phyloP scores from a whole-genome alignment of 2,888 invertebrate genomes.

The Anthrax anthrax region DNA sequence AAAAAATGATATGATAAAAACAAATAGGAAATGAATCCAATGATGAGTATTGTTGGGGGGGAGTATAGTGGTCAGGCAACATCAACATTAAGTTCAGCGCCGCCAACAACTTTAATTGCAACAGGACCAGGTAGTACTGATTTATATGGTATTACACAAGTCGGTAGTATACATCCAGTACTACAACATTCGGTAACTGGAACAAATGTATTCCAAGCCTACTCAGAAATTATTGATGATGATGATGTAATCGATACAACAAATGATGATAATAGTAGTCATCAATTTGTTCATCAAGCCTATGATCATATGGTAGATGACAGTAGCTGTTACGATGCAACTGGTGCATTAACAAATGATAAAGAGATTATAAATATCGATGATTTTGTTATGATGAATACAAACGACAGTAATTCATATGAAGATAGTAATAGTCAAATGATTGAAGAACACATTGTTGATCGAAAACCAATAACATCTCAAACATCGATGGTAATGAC shows the following conservation, averaged over 20 bases:
- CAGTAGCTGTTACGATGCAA: conserved; percentile 20
- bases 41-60: conserved; percentile 36
- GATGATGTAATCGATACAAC: conserved; percentile 18
- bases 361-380: conserved; percentile 34
- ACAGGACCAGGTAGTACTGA: conserved; percentile 23
- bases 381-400: conserved; percentile 30
- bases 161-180: conserved; percentile 31
- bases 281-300: conserved; percentile 18
- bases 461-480: background rate
- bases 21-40: conserved; percentile 33
- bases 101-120: conserved; percentile 24
- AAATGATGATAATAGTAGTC: conserved; percentile 13
- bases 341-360: conserved; percentile 19
- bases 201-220: conserved; percentile 26
- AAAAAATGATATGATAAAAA: background rate
- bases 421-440: conserved; percentile 14
- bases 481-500: background rate
- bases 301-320: conserved; percentile 23
- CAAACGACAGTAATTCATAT: conserved; percentile 31
- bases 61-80: conserved; percentile 32
- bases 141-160: conserved; percentile 29
- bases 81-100: conserved; percentile 17
- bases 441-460: conserved; percentile 3
- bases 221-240: conserved; percentile 25
- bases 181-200: conserved; percentile 28